These are phyloP conservation scores for Amphimedon queenslandica DNA, from an alignment of 37 sponge, comb jelly and placozoan species.

Conservation along the genomic window DNA sequence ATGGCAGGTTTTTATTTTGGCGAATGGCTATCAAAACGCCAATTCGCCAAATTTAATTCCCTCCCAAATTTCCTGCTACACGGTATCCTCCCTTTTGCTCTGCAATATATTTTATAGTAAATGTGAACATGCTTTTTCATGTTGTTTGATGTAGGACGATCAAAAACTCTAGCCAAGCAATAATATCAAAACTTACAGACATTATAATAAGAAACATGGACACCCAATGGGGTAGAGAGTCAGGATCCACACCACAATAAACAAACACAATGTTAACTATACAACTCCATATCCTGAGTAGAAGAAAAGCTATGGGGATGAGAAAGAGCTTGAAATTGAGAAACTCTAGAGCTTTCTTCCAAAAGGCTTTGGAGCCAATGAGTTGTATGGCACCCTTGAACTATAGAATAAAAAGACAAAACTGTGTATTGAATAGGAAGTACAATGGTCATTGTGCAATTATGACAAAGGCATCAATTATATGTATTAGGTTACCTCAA, in stretches of 20 bases:
- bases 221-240: not conserved
- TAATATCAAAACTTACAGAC: not conserved
- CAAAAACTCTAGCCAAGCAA: too few species aligned
- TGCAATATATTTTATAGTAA: too few species aligned
- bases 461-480: not conserved
- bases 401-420: not conserved
- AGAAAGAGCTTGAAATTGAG: constrained; percentile 52
- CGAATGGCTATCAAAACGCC: too few species aligned
- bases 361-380: constrained; percentile 5
- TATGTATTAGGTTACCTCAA: not conserved
- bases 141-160: too few species aligned
- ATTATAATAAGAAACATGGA: not conserved
- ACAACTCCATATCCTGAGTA: constrained; percentile 59
- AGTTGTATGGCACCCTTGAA: not conserved
- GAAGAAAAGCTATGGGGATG: constrained; percentile 51
- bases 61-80: too few species aligned
- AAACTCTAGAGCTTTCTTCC: constrained; percentile 9
- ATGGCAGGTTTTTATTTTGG: too few species aligned
- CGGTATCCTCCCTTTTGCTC: too few species aligned
- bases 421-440: not conserved
- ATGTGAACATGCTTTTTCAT: too few species aligned
- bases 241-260: not conserved
- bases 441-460: not conserved
- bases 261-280: constrained; percentile 13
- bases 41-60: too few species aligned